Base-by-base conservation (phyloP, 2,888 invertebrate species). In the Vanessa cardui region DNA sequence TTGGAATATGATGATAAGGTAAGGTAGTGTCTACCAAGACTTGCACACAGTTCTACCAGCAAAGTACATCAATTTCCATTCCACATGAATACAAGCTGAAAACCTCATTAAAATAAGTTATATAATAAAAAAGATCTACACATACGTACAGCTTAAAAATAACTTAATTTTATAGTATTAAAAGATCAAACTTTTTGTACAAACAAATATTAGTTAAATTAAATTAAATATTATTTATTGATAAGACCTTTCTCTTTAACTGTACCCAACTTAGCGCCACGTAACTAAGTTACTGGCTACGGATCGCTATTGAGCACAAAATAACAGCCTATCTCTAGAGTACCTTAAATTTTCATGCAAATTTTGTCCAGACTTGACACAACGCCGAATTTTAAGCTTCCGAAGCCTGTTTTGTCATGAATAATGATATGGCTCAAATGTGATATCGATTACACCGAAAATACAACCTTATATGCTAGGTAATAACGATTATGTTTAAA, bases 341-440 rank as follows among this genome's bases (percentile, higher is more conserved):
- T 47, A 64, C 64, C 49, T 65, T 70, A 67, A 70, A 70, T 70
- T 70, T 70, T 64, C 64, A 70, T 68, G 70, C 64, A 70, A 70
- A 70, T 70, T 26, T 64, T 68, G 64, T 64, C 64, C 58, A 64
- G 62, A 62, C 70, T 58, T 58, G 47, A 67, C 67, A 61, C 67
- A 67, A 67, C 64, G 64, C 58, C 66, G 61, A 62, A 67, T 70
- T 70, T 70, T 65, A 54, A 45, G 65, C 65, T 60, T 15, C 21
- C 8, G 47, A 18, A 26, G 31, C 31, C 9, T 46, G 49, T 52
- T 52, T 54, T 54, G 52, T 54, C 31, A 31, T 54, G 15, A 54
- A 54, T 54, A 31, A 21, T 7, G 31, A 49, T 49, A 20, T 26
- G 26, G 16, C 26, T 16, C 7, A 31, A 7, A 16, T 26, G 52